These are phyloP conservation scores for Atta texana DNA, from an alignment of 1,140 invertebrate species.

Conservation along the genomic window DNA sequence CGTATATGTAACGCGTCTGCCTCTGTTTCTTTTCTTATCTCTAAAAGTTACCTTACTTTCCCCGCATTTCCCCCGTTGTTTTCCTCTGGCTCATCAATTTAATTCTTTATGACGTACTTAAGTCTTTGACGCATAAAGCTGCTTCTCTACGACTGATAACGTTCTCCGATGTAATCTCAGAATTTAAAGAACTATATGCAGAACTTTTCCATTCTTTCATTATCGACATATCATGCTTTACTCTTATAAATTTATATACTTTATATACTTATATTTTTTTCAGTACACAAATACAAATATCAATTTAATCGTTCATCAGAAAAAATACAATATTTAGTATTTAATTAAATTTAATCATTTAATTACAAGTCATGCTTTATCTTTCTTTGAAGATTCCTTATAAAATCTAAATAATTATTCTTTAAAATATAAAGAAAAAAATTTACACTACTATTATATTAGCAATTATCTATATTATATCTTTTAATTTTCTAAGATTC, in stretches of 20 bases:
- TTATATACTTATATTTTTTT: neutral
- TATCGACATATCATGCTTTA: neutral
- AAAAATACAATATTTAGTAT: no score
- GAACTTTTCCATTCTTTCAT: conserved; percentile 4
- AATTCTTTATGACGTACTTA: neutral
- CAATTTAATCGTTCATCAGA: neutral
- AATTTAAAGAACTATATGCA: conserved; percentile 7
- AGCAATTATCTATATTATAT: neutral
- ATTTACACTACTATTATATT: neutral
- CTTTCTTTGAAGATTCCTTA: neutral
- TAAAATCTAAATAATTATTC: neutral
- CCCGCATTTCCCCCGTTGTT: neutral
- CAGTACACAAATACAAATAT: neutral
- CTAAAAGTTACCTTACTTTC: neutral
- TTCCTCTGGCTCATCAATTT: conserved; percentile 1
- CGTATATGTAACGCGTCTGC: conserved; percentile 58
- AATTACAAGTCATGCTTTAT: neutral
- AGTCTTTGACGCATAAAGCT: neutral
- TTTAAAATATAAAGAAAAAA: neutral
- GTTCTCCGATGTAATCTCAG: neutral
- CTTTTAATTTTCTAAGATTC: neutral
- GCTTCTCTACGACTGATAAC: neutral
- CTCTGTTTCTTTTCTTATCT: conserved; percentile 66
- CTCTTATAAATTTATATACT: neutral
- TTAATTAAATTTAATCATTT: no score